Conservation (phyloP, 2,888 invertebrate species). For the Abscondita cerata region DNA sequence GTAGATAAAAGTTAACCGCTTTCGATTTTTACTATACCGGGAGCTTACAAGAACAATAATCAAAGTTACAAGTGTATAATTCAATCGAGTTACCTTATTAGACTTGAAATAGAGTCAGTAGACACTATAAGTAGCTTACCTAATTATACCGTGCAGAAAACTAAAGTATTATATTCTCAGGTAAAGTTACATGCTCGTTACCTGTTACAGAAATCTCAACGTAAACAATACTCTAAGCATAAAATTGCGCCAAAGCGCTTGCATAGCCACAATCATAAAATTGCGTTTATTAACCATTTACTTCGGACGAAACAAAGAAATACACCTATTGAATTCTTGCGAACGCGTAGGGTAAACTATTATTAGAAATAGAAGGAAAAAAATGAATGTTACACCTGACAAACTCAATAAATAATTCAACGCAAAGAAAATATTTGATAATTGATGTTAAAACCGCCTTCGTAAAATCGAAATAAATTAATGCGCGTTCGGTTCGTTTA, state of each 20-base stretch:
- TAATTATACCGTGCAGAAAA: constrained; percentile 34
- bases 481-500: too few species aligned
- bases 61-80: constrained; percentile 31
- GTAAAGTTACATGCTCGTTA: constrained; percentile 31
- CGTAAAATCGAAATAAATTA: too few species aligned
- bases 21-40: constrained; percentile 23
- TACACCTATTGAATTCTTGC: too few species aligned
- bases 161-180: constrained; percentile 33
- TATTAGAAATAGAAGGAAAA: too few species aligned
- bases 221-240: constrained; percentile 19
- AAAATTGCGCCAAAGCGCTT: constrained; percentile 17
- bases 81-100: constrained; percentile 35
- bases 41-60: constrained; percentile 28
- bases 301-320: too few species aligned
- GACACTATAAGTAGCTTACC: constrained; percentile 31
- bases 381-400: too few species aligned
- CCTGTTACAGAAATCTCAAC: constrained; percentile 20
- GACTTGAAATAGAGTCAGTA: constrained; percentile 32
- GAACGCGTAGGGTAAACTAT: too few species aligned
- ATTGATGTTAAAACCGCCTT: too few species aligned
- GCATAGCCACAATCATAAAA: not conserved
- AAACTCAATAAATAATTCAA: too few species aligned
- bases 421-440: too few species aligned
- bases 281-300: too few species aligned
- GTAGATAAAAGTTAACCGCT: constrained; percentile 12